Evolutionary conservation across 2,113 vertebrate species (phyloP).

Genomic region (Glaucidium brasilianum): DNA sequence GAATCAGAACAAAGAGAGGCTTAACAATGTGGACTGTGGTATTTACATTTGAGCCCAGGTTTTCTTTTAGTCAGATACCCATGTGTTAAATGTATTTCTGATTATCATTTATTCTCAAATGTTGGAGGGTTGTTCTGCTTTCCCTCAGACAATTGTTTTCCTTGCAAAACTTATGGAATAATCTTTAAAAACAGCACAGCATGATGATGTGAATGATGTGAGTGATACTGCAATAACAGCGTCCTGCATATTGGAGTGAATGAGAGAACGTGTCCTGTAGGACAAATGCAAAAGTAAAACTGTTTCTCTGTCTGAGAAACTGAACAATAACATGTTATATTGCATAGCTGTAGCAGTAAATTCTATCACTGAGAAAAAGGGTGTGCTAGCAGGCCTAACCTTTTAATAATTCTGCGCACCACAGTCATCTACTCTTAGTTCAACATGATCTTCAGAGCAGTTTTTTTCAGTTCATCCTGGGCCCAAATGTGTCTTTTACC

Average conservation of each 20-base stretch:
- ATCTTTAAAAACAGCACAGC: not conserved
- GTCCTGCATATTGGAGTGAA: not conserved
- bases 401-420: not conserved
- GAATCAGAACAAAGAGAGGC: not conserved
- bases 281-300: not conserved
- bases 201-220: rapidly evolving
- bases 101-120: not conserved
- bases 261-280: not conserved
- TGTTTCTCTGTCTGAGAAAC: not conserved
- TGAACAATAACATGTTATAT: not conserved
- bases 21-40: not conserved
- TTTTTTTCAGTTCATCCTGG: not conserved
- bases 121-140: not conserved
- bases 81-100: not conserved
- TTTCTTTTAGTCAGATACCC: not conserved
- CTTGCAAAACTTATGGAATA: not conserved
- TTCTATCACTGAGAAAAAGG: not conserved
- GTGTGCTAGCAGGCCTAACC: not conserved
- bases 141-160: not conserved
- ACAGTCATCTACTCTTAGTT: not conserved
- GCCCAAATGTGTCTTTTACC: not conserved
- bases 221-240: not conserved
- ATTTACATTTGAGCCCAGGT: not conserved
- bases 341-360: not conserved
- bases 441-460: not conserved